Conservation (phyloP, 1,140 invertebrate species). For the Zaprionus capensis region DNA sequence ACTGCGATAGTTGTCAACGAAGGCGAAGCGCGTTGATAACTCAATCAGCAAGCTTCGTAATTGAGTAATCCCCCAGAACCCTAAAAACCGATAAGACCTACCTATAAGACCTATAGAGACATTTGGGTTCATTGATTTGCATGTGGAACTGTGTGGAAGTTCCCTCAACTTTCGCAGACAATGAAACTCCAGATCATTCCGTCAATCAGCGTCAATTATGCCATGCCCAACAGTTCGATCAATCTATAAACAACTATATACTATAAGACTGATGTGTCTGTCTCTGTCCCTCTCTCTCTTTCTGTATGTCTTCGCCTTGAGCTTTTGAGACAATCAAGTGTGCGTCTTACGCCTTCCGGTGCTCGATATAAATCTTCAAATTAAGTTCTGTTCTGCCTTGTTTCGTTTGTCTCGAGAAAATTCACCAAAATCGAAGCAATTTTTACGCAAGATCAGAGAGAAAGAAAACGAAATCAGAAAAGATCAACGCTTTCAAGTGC, state of each 20-base stretch:
- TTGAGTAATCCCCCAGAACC: not conserved
- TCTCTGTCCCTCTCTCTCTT: not conserved
- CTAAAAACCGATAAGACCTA: not conserved
- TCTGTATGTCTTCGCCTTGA: constrained; percentile 30
- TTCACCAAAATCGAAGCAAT: constrained; percentile 77
- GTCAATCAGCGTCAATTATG: constrained; percentile 75
- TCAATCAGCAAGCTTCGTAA: constrained; percentile 7
- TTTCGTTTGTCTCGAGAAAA: constrained; percentile 57
- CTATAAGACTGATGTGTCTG: constrained; percentile 18
- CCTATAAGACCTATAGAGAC: not conserved
- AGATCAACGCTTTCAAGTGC: constrained; percentile 79
- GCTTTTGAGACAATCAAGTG: constrained; percentile 66
- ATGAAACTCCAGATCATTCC: constrained; percentile 58
- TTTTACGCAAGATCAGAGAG: constrained; percentile 60
- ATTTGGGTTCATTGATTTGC: constrained; percentile 10
- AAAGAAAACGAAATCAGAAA: constrained; percentile 75
- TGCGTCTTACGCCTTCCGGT: constrained; percentile 67
- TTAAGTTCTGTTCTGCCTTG: constrained; percentile 71
- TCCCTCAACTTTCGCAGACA: constrained; percentile 38
- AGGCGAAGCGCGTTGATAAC: not conserved
- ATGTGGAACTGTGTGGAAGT: constrained; percentile 16
- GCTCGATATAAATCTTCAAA: constrained; percentile 80
- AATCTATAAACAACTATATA: constrained; percentile 24
- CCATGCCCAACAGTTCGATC: constrained; percentile 38
- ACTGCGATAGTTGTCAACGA: constrained; percentile 5